These are phyloP conservation scores for Pteronotus mesoamericanus DNA, from an alignment of 2,797 vertebrate species.

Conservation along the genomic window DNA sequence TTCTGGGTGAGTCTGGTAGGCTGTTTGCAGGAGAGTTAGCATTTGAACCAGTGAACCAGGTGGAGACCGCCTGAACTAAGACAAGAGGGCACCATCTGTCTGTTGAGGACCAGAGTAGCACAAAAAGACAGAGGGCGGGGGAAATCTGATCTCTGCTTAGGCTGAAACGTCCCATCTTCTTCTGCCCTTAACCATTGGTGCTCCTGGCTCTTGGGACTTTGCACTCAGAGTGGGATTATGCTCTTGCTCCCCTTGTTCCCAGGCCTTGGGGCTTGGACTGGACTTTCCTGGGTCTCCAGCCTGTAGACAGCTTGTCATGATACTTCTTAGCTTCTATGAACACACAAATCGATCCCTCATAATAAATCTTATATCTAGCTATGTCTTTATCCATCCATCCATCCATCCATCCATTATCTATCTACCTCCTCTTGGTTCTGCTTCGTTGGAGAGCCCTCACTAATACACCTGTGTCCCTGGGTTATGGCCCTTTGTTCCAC, in stretches of 20 bases:
- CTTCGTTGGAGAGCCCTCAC: no score
- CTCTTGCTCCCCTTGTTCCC: neutral
- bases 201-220: neutral
- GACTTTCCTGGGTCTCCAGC: neutral
- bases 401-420: neutral
- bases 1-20: neutral
- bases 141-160: neutral
- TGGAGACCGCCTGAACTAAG: neutral
- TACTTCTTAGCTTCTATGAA: neutral
- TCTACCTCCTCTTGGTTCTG: no score
- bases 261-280: neutral
- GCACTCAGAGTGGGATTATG: neutral
- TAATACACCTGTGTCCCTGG: no score
- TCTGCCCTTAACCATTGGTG: neutral
- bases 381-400: neutral
- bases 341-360: neutral
- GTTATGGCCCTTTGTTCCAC: neutral
- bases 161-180: neutral
- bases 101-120: neutral
- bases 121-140: neutral
- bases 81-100: neutral
- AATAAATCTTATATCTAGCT: neutral
- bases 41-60: neutral
- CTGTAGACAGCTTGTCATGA: neutral
- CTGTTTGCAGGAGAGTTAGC: neutral